Base-by-base conservation (phyloP, 2,113 vertebrate species). In the Merops nubicus region DNA sequence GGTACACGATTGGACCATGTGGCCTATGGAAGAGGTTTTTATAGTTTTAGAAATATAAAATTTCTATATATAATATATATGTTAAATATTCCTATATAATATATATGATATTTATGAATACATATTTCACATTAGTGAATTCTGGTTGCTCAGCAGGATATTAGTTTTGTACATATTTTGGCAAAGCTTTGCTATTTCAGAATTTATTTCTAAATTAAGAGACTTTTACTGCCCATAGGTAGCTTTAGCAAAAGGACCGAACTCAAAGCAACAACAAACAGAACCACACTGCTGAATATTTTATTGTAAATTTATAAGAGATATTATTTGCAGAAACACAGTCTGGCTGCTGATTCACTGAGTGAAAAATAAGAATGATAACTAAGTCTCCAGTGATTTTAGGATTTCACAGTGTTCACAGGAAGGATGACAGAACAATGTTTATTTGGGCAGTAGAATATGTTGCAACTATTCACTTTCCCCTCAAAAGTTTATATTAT, bases 391-490 rank as follows among this genome's bases (percentile, higher is more conserved):
- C 48, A 51, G 23, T 1, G 3, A 33, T 64, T 72, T 93, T 60
- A 88, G 31, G 36, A 85, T 68, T 88, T 85, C 56, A 73, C 36
- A 31, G n/a, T n/a, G 17, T 57, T 74, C 73, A 12, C 14, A 40
- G 21, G 12, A 31, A 15, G 59, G 36, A 54, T 1, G 1, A 21
- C 1, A 4, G 34, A 74, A 76, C 0, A 2, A 68, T 36, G 48
- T 12, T 89, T 43, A 34, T 81, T 63, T 63, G 65, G 38, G 47
- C 11, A 57, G 47, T 23, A 82, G 34, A 72, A 20, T 19, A 34
- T 8, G 18, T 45, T 62, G 51, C n/a, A 89, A 22, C 28, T 40
- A 59, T 57, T 84, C 34, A 78, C 16, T 22, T 82, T 64, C 7
- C 19, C 29, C 17, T 0, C 8, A 17, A 1, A 29, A 25, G 73